Conservation (phyloP, 1,140 invertebrate species). For the Charaxes varanes region DNA sequence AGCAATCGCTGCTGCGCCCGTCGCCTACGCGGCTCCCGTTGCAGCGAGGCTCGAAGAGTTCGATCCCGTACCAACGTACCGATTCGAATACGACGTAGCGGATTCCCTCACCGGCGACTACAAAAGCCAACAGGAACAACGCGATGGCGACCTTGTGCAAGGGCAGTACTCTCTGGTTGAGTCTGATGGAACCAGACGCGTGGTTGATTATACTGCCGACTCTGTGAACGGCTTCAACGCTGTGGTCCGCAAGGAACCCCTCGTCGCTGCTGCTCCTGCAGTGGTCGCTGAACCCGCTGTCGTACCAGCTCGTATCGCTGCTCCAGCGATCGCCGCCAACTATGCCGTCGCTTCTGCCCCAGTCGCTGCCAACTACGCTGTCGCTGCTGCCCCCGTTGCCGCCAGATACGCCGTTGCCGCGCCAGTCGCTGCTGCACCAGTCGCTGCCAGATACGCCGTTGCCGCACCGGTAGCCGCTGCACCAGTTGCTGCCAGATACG, state of each 20-base stretch:
- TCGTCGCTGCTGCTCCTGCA: conserved; percentile 52
- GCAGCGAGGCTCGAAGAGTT: conserved; percentile 73
- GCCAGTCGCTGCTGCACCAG: conserved; percentile 23
- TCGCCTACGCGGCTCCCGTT: conserved; percentile 46
- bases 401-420: too few species aligned
- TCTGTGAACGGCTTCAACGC: conserved; percentile 78
- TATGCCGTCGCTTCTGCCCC: conserved; percentile 23
- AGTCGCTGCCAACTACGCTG: conserved; percentile 25
- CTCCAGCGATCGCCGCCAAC: too few species aligned
- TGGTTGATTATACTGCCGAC: conserved; percentile 76
- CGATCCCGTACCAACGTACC: conserved; percentile 76
- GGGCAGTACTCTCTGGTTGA: conserved; percentile 77
- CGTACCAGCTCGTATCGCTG: conserved; percentile 15
- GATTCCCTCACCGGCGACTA: conserved; percentile 77
- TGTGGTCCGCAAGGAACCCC: conserved; percentile 70
- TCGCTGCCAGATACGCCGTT: too few species aligned
- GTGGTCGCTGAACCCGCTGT: conserved; percentile 32
- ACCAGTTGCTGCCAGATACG: conserved; percentile 20
- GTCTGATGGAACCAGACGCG: conserved; percentile 74
- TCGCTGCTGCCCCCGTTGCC: conserved; percentile 27
- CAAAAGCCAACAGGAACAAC: conserved; percentile 77
- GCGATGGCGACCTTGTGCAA: conserved; percentile 77
- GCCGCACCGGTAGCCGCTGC: conserved; percentile 23
- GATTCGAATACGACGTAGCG: conserved; percentile 77
- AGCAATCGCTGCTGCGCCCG: too few species aligned